phyloP scores from a whole-genome alignment of 2,113 vertebrate genomes.

The Dicerorhinus sumatrensis region DNA sequence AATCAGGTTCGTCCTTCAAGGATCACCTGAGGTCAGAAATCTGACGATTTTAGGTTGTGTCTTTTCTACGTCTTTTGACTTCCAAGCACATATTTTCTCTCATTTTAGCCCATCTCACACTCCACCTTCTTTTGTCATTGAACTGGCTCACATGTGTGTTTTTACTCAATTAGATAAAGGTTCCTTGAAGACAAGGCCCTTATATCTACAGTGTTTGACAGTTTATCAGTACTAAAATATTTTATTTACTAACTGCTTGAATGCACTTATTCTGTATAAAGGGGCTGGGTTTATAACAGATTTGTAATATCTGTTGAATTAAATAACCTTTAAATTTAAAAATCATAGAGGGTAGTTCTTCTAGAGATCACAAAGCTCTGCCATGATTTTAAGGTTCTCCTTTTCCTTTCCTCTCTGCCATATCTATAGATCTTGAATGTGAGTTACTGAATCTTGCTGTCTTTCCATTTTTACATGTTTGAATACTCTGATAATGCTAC shows the following conservation, averaged over 20 bases:
- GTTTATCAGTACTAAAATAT: neutral
- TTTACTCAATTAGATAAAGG: neutral
- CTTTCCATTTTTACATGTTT: conserved; percentile 44
- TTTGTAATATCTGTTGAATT: neutral
- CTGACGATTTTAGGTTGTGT: neutral
- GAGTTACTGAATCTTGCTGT: conserved; percentile 45
- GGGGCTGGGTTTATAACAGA: neutral
- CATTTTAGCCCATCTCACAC: neutral
- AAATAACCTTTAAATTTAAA: conserved; percentile 11
- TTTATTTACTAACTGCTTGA: conserved; percentile 49
- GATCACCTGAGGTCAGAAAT: neutral
- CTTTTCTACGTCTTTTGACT: neutral
- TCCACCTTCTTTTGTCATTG: neutral
- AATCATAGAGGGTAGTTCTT: neutral
- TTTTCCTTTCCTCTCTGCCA: conserved; percentile 38
- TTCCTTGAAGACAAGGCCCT: neutral
- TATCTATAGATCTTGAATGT: neutral
- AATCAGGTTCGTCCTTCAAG: neutral
- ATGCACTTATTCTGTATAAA: neutral
- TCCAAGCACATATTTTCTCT: neutral
- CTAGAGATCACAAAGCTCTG: neutral
- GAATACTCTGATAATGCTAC: conserved; percentile 44
- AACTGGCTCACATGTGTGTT: neutral
- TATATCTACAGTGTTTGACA: neutral
- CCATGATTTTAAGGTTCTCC: neutral